Base-by-base conservation (phyloP, 2,888 invertebrate genomes). In the Lepidochitona cinerea region DNA sequence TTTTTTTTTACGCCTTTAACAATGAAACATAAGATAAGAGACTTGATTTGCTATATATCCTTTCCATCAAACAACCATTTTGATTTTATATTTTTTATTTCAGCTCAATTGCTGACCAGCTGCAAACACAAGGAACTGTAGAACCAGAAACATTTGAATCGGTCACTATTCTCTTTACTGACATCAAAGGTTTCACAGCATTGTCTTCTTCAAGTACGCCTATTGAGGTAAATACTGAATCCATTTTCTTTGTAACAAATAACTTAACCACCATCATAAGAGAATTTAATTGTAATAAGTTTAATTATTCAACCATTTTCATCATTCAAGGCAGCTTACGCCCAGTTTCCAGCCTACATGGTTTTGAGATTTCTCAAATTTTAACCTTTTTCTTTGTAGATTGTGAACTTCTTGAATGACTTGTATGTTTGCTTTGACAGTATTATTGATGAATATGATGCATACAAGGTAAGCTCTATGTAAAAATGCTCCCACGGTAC, bases 151-250 rank as follows among this genome's bases (percentile, higher is more conserved):
- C 74, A 2, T 77, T 64, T 53, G 77, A 77, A 35, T 68, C 64
- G 32, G 77, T 77, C 6, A 77, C 77, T 9, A 75, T 77, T 53
- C 71, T 75, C 36, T 77, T 77, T 52, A 74, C 68, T 23, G 77
- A 77, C 37, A 75, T 77, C n/a, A 74, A 75, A 4, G 70, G 75
- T 26, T 77, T 77, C 54, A 77, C 77, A 66, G 64, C 66, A 23
- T 53, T 77, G 35, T 77, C 75, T 37, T 72, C 74, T 5, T 18
- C 37, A 23, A 77, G 77, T 53, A 70, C 77, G 32, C 77, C 77
- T 1, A 54, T 77, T 12, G 68, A 77, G 68, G 72, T 77, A 29
- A 7, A 32, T 59, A n/a, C n/a, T n/a, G n/a, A n/a, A n/a, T n/a
- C n/a, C n/a, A n/a, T n/a, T n/a, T n/a, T n/a, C n/a, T n/a, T n/a